Percentiles rank a stretch among this genome's conserved stretches.
Conservation (phyloP, 2,797 vertebrate genomes). For the Decapterus maruadsi region DNA sequence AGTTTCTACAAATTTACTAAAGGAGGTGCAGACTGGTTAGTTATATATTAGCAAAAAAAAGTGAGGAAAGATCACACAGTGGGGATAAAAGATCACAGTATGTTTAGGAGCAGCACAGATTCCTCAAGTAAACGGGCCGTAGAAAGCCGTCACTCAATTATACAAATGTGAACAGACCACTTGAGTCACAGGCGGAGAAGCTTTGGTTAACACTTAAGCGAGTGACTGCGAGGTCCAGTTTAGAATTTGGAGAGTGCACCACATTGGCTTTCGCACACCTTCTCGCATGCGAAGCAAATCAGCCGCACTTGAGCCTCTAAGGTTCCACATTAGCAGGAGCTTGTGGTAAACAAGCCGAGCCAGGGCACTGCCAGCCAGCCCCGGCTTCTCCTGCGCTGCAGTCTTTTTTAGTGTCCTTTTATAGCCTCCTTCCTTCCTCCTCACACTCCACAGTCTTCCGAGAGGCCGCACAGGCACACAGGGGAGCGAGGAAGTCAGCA, state of each 20-base stretch:
- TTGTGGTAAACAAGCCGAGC: conserved; percentile 67
- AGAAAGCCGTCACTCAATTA: conserved; percentile 44
- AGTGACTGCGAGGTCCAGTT: conserved; percentile 38
- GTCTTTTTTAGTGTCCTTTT: conserved; percentile 81
- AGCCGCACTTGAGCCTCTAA: conserved; percentile 48
- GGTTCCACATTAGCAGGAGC: conserved; percentile 58
- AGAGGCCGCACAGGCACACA: conserved; percentile 68
- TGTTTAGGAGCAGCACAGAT: conserved; percentile 28
- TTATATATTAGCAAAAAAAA: conserved; percentile 33
- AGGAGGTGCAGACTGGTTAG: conserved; percentile 25
- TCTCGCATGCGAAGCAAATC: conserved; percentile 43
- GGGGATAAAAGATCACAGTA: conserved; percentile 23
- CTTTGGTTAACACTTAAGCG: conserved; percentile 48
- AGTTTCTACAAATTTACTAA: conserved; percentile 48
- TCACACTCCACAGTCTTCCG: conserved; percentile 70
- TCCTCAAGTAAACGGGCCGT: conserved; percentile 48
- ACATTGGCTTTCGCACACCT: conserved; percentile 55
- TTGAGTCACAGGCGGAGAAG: conserved; percentile 46
- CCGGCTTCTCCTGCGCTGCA: conserved; percentile 55
- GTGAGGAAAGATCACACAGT: conserved; percentile 36
- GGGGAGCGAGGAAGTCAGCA: conserved; percentile 83
- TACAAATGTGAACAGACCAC: conserved; percentile 46
- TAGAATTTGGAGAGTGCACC: conserved; percentile 39
- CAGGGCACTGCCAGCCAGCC: conserved; percentile 43
- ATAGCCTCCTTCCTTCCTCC: conserved; percentile 84